Percentiles rank a stretch among this genome's conserved stretches.
phyloP scores from a whole-genome alignment of 2,113 vertebrate genomes.

The Pomatorhinus ruficollis region DNA sequence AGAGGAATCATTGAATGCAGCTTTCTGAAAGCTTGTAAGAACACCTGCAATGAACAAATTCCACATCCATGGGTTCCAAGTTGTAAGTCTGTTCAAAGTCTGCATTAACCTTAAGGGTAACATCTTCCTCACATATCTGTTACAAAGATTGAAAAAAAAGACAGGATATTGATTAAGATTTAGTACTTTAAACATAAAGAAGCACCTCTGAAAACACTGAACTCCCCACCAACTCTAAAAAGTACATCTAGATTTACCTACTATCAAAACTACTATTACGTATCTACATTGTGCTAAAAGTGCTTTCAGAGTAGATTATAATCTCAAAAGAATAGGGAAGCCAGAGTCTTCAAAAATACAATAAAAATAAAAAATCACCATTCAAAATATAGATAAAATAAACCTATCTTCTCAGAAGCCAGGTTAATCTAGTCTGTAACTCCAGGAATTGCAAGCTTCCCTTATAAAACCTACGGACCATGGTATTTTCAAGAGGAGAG shows the following conservation, averaged over 20 bases:
- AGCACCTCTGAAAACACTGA: background rate
- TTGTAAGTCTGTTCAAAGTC: slow-evolving; percentile 85
- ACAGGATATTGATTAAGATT: background rate
- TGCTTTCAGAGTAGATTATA: background rate
- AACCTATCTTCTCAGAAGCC: background rate
- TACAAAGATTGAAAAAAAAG: background rate
- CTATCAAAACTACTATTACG: background rate
- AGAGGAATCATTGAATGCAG: background rate
- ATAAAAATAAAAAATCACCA: background rate
- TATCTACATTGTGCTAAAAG: background rate
- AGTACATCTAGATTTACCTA: background rate
- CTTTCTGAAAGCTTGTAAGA: background rate
- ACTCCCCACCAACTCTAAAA: background rate
- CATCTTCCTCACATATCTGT: slow-evolving; percentile 86
- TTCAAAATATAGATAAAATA: background rate
- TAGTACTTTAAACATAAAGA: background rate
- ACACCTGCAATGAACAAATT: slow-evolving; percentile 89
- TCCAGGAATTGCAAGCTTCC: background rate
- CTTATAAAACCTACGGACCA: background rate
- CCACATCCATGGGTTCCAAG: slow-evolving; percentile 90
- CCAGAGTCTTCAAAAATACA: background rate
- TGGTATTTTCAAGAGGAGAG: background rate
- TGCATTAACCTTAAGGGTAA: slow-evolving; percentile 82
- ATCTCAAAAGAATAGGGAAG: background rate
- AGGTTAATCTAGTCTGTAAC: background rate